Base-by-base conservation (phyloP, 2,888 invertebrate species). In the Agriotes lineatus region DNA sequence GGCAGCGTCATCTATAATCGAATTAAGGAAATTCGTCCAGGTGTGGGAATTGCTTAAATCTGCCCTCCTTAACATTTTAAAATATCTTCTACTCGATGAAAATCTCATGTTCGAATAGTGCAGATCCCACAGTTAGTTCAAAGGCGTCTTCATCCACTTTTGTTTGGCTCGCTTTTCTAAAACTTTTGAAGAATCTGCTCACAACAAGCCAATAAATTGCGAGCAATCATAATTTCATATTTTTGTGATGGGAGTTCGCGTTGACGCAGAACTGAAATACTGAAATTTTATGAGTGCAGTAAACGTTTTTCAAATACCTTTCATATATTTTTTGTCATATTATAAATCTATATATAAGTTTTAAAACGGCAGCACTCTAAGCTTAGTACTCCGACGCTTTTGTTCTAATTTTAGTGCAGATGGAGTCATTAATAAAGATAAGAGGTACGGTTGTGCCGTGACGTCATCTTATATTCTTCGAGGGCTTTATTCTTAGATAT, bases 391-490 rank as follows among this genome's bases (percentile, higher is more conserved):
- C 69, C 65, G 69, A 60, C 68, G 65, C 75, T 75, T 75, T 75
- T 75, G 72, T 74, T 75, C 74, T 72, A 74, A 75, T 68, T 71
- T 74, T 75, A 74, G 30, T 66, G 56, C 45, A 70, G 72, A 74
- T 74, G 69, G 67, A 71, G 72, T 74, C 72, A 74, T 74, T 75
- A 75, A 74, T 74, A 75, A 72, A 75, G 75, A 75, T 74, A 74
- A 74, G 72, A 72, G 69, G 74, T 69, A 71, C 69, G 69, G 70
- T 69, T 72, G 67, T 70, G 69, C 57, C 50, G 65, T 75, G 72
- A 74, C 72, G 73, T 74, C 75, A 75, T 61, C 54, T 57, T 62
- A 65, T 66, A 66, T 54, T 54, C 65, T 65, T 69, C 62, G 61
- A 61, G 60, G 69, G 65, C 60, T 60, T 69, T 69, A 69, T 69